These are phyloP conservation scores for Halichoeres trimaculatus DNA, from an alignment of 2,113 vertebrate species.

Conservation along the genomic window DNA sequence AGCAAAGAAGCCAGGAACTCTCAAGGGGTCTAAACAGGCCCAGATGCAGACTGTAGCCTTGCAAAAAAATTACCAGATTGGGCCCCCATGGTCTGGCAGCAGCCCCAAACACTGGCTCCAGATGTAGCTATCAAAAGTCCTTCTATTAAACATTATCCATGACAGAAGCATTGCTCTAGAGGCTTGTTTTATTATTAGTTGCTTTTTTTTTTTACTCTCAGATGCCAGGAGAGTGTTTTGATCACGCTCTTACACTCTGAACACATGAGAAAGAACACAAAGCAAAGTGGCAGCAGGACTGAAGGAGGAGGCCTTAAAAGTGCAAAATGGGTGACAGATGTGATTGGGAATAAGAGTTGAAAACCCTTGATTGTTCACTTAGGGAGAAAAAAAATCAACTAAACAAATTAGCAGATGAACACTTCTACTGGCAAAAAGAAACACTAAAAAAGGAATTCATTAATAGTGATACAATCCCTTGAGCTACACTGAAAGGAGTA, in stretches of 20 bases:
- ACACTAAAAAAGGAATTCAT: neutral
- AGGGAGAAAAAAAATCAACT: fast-evolving
- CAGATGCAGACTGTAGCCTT: slow-evolving; percentile 22
- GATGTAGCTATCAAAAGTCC: slow-evolving; percentile 16
- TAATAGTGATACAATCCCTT: neutral
- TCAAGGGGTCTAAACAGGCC: neutral
- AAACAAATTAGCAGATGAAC: neutral
- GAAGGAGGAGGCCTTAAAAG: neutral
- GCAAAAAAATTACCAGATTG: slow-evolving; percentile 7
- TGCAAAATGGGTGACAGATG: neutral
- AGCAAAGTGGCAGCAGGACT: neutral
- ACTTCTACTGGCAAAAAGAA: neutral
- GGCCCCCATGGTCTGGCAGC: slow-evolving; percentile 32
- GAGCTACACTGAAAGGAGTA: neutral
- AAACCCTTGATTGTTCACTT: neutral
- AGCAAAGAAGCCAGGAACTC: slow-evolving; percentile 20
- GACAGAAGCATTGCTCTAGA: slow-evolving; percentile 4
- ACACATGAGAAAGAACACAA: neutral
- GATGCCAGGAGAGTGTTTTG: neutral
- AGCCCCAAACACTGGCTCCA: slow-evolving; percentile 3
- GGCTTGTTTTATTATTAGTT: neutral
- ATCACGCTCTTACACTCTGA: neutral
- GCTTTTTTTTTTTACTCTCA: neutral
- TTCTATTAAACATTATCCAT: slow-evolving; percentile 7
- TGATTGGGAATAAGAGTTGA: neutral